phyloP scores from a whole-genome alignment of 2,888 invertebrate species.

The Augochlorella aurata region DNA sequence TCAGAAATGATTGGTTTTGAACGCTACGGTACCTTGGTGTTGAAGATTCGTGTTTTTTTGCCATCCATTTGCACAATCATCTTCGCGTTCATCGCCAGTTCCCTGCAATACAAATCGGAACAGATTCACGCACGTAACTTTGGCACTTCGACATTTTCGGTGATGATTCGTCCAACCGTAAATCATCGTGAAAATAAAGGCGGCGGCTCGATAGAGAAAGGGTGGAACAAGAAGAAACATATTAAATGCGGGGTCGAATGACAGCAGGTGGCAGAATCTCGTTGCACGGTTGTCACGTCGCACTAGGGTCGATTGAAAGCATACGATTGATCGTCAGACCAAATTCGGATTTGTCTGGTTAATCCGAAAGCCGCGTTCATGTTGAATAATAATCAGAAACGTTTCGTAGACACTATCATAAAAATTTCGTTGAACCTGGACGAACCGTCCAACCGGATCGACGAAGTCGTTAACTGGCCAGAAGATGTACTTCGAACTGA shows the following conservation, averaged over 20 bases:
- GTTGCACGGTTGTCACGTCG: slow-evolving; percentile 28
- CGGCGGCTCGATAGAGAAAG: background rate
- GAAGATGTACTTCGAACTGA: background rate
- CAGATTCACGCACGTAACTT: slow-evolving; percentile 36
- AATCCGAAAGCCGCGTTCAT: background rate
- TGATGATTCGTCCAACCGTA: background rate
- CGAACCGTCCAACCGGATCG: background rate
- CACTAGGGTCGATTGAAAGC: slow-evolving; percentile 37
- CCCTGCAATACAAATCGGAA: slow-evolving; percentile 85
- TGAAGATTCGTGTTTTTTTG: slow-evolving; percentile 90
- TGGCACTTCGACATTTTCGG: slow-evolving; percentile 13
- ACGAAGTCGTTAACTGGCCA: background rate
- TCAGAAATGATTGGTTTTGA: slow-evolving; percentile 7
- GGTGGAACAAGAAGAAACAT: background rate
- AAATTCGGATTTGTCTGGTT: background rate
- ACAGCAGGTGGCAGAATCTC: slow-evolving; percentile 57
- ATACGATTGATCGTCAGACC: slow-evolving; percentile 43
- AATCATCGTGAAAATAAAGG: background rate
- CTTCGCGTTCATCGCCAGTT: slow-evolving; percentile 91
- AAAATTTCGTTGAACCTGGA: background rate
- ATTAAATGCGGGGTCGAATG: slow-evolving; percentile 29
- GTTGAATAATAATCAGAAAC: background rate
- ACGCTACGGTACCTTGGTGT: slow-evolving; percentile 85
- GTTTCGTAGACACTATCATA: slow-evolving; percentile 5
- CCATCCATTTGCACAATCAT: slow-evolving; percentile 93